A percentile compares a stretch with the other conserved stretches of the same genome.
These are phyloP conservation scores for Microtus agrestis DNA, from an alignment of 2,797 vertebrate species.

Conservation along the genomic window DNA sequence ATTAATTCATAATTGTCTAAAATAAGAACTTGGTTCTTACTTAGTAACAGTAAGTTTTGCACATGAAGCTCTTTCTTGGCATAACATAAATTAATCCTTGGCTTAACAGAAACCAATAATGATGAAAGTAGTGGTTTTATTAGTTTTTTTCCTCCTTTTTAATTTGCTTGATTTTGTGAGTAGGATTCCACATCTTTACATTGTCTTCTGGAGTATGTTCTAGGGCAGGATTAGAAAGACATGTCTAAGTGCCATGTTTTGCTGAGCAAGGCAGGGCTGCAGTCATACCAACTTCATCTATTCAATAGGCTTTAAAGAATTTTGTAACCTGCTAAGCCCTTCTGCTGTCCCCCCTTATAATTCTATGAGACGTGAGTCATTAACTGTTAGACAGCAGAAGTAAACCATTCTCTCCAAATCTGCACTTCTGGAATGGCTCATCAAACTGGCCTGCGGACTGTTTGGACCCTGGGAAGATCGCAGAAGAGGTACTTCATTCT, in stretches of 20 bases:
- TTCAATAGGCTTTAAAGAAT: background rate
- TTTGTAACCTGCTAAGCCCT: background rate
- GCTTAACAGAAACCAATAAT: conserved; percentile 46
- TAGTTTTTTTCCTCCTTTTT: background rate
- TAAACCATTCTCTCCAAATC: conserved; percentile 16
- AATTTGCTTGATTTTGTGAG: conserved; percentile 22
- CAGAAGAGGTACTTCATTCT: background rate
- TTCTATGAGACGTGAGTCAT: background rate
- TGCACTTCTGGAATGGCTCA: conserved; percentile 32
- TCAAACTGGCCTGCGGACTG: background rate
- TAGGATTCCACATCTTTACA: conserved; percentile 28
- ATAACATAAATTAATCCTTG: conserved; percentile 40
- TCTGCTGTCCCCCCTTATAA: background rate
- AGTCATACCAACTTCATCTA: background rate
- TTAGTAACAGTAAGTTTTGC: conserved; percentile 32
- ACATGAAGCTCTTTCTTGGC: conserved; percentile 32
- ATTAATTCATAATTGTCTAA: conserved; percentile 51
- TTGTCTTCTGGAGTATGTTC: background rate
- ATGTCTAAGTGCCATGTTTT: background rate
- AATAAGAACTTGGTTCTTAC: conserved; percentile 5
- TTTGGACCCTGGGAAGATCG: background rate
- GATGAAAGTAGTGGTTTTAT: background rate
- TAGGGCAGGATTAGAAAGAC: background rate
- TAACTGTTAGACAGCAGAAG: conserved; percentile 28
- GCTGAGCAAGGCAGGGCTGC: background rate